Base-by-base conservation (phyloP, 2,113 vertebrate species). In the Galemys pyrenaicus region DNA sequence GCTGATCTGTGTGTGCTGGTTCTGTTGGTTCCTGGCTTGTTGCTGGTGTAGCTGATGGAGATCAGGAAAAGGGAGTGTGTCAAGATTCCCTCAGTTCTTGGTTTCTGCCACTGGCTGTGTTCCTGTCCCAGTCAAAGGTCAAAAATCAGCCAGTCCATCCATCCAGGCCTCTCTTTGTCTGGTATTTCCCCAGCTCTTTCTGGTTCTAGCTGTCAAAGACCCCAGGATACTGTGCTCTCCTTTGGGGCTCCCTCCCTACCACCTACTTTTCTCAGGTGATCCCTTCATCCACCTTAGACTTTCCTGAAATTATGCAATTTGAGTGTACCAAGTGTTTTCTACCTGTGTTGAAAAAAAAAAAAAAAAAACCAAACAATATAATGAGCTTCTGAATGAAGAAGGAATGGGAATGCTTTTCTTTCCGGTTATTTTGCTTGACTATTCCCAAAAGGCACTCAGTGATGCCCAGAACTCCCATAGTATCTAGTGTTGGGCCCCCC, bases 401-500 rank as follows among this genome's bases (percentile, higher is more conserved):
- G 46, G n/a, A 77, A 58, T 20, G 9, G 15, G 9, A 88, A 81
- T 28, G 54, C n/a, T 32, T 74, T 90, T 88, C 82, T 92, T 89
- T 67, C 16, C 44, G 60, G 51, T 92, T 81, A 81, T 41, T 87
- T 96, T 91, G 73, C 46, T 92, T 84, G 84, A 70, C 46, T 60
- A 37, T 86, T 86, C 68, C 68, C 62, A 81, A 78, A 95, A 39
- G 60, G 11, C 17, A 39, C 35, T 83, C 20, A 84, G 24, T 77
- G 86, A 75, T 46, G 44, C 24, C 56, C 54, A 70, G 32, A 77
- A 95, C 24, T 80, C 46, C 79, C 62, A 87, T 10, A 78, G 67
- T 73, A 39, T 54, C 49, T 67, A 77, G 13, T 62, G 24, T 56
- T 83, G 46, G 56, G 54, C 79, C 1, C 7, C 39, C 70, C 20